A percentile compares a stretch with the other conserved stretches of the same genome.
These are phyloP conservation scores for Amphipyra tragopoginis DNA, from an alignment of 2,888 invertebrate species.

Conservation along the genomic window DNA sequence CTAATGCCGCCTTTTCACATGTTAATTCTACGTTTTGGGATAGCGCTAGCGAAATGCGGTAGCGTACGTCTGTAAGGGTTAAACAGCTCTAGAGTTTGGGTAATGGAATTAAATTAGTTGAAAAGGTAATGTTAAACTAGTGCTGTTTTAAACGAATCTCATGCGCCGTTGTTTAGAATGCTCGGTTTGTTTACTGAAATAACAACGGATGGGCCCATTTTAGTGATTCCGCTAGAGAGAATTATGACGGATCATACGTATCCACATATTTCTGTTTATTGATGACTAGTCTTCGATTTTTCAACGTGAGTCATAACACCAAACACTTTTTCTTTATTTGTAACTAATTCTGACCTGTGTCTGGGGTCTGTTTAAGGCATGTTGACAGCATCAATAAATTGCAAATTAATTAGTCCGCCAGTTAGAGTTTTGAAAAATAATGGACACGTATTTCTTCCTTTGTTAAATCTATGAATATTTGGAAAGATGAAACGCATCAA, in stretches of 20 bases:
- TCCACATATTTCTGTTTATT: constrained; percentile 9
- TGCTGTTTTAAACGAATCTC: no score
- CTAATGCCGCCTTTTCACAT: constrained; percentile 55
- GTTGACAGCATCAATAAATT: no score
- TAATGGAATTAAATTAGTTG: constrained; percentile 11
- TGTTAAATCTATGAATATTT: no score
- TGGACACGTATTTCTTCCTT: no score
- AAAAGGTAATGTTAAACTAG: constrained; percentile 6
- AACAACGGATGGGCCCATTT: background rate
- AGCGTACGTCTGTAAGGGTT: constrained; percentile 20
- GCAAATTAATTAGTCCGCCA: no score
- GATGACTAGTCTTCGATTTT: constrained; percentile 44
- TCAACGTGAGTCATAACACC: constrained; percentile 13
- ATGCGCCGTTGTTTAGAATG: background rate
- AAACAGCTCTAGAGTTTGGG: constrained; percentile 8
- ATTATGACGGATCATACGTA: no score
- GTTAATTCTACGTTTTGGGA: constrained; percentile 51
- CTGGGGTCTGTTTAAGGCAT: no score
- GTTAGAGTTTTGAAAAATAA: no score
- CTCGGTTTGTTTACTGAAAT: background rate
- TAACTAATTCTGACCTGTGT: no score
- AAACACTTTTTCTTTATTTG: constrained; percentile 8
- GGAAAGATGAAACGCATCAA: no score
- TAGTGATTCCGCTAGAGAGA: background rate
- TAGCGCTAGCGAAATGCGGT: constrained; percentile 28